A percentile compares a stretch with the other conserved stretches of the same genome.
phyloP scores from a whole-genome alignment of 2,888 invertebrate genomes.

The Abrostola tripartita region DNA sequence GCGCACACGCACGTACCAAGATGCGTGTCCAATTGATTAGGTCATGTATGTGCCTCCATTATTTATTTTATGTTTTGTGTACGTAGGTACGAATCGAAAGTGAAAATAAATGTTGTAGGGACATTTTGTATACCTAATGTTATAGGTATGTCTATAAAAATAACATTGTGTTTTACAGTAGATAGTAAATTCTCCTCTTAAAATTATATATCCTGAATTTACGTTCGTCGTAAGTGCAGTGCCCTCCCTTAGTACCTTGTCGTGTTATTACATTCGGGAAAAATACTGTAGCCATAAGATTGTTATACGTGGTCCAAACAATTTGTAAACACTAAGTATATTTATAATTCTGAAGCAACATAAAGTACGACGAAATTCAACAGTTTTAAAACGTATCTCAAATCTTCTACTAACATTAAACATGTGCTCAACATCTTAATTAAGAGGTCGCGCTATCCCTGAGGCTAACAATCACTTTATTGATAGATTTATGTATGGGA shows the following conservation, averaged over 20 bases:
- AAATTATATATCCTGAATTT: no score
- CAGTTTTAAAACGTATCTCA: constrained; percentile 26
- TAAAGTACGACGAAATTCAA: constrained; percentile 4
- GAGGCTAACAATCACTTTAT: constrained; percentile 47
- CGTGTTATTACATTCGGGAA: no score
- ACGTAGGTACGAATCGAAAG: not conserved
- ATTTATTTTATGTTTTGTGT: constrained; percentile 9
- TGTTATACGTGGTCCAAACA: no score
- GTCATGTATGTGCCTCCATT: constrained; percentile 37
- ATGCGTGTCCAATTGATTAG: constrained; percentile 62
- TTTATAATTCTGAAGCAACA: not conserved
- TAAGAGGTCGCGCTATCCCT: constrained; percentile 52
- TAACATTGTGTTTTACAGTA: not conserved
- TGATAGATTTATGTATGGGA: constrained; percentile 45
- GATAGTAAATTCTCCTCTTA: no score
- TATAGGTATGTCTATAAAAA: not conserved
- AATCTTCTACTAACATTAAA: constrained; percentile 31
- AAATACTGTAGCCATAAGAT: no score
- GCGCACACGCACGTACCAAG: constrained; percentile 54
- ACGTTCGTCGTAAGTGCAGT: no score
- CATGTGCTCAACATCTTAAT: constrained; percentile 54
- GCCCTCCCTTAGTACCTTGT: no score
- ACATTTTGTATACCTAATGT: not conserved
- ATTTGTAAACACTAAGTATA: no score
- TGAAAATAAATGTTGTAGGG: not conserved